Evolutionary conservation across 1,140 invertebrate species (phyloP).

Genomic region (Aphis craccivora): DNA sequence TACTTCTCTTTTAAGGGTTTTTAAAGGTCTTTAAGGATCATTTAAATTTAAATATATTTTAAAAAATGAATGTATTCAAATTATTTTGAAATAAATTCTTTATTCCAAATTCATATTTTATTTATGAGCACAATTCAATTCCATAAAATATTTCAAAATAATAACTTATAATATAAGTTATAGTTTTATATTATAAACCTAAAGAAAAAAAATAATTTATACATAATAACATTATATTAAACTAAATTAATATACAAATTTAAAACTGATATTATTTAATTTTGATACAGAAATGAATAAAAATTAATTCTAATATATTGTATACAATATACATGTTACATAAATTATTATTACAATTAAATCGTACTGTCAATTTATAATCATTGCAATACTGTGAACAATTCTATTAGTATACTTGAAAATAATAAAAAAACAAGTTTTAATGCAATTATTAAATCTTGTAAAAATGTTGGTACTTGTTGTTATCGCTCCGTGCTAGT

Average conservation of each 20-base stretch:
- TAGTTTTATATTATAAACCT: too few species aligned
- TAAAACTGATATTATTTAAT: background rate
- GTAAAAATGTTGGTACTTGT: too few species aligned
- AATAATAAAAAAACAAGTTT: too few species aligned
- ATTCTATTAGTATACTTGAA: too few species aligned
- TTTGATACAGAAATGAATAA: background rate
- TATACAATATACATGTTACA: background rate
- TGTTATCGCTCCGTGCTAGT: too few species aligned
- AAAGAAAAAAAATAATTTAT: background rate
- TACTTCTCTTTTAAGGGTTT: background rate
- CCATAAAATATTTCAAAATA: background rate
- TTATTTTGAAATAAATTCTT: constrained; percentile 31
- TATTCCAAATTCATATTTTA: background rate
- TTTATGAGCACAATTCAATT: background rate
- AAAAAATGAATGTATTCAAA: background rate
- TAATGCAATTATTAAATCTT: too few species aligned
- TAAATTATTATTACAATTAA: background rate
- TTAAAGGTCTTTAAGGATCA: background rate
- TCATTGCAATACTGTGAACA: background rate
- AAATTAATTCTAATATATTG: too few species aligned
- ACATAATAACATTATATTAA: background rate
- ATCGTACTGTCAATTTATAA: background rate
- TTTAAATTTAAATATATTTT: background rate
- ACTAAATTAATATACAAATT: background rate
- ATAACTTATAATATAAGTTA: too few species aligned